Evolutionary conservation across 1,140 invertebrate genomes (phyloP).

Genomic region (Pemphigus obesinymphae): DNA sequence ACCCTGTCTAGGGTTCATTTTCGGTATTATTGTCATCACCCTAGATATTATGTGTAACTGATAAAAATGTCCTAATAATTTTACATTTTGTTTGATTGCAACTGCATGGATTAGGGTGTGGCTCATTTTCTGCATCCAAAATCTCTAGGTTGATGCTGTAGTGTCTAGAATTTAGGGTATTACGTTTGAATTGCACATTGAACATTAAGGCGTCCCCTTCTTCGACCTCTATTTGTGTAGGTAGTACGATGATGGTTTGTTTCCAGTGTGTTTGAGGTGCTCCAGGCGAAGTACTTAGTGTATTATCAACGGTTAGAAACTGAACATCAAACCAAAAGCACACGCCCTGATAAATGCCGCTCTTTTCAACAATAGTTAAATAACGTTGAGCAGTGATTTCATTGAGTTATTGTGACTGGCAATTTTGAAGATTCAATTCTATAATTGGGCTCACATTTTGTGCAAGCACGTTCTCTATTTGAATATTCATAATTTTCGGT

Average conservation of each 20-base stretch:
- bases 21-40: not conserved
- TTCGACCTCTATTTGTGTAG: constrained; percentile 49
- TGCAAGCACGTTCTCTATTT: constrained; percentile 52
- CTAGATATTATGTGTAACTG: constrained; percentile 1
- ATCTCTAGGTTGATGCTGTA: constrained; percentile 67
- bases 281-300: constrained; percentile 70
- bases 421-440: constrained; percentile 49
- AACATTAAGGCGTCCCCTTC: constrained; percentile 63
- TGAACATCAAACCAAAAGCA: constrained; percentile 53
- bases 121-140: constrained; percentile 63
- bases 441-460: constrained; percentile 50
- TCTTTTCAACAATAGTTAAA: constrained; percentile 52
- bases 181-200: constrained; percentile 59
- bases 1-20: not conserved
- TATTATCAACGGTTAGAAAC: constrained; percentile 50
- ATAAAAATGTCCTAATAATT: constrained; percentile 59
- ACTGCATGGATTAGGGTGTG: constrained; percentile 71
- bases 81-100: constrained; percentile 75
- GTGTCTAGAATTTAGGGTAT: constrained; percentile 52
- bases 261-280: constrained; percentile 90
- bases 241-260: constrained; percentile 74
- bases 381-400: constrained; percentile 45
- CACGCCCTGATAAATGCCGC: constrained; percentile 69
- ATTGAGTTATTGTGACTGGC: constrained; percentile 48
- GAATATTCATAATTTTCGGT: constrained; percentile 50